Evolutionary conservation across 2,797 vertebrate genomes (phyloP), one percentile per base, ranked within the genome.

Genomic region (Sebastes vulpes): DNA sequence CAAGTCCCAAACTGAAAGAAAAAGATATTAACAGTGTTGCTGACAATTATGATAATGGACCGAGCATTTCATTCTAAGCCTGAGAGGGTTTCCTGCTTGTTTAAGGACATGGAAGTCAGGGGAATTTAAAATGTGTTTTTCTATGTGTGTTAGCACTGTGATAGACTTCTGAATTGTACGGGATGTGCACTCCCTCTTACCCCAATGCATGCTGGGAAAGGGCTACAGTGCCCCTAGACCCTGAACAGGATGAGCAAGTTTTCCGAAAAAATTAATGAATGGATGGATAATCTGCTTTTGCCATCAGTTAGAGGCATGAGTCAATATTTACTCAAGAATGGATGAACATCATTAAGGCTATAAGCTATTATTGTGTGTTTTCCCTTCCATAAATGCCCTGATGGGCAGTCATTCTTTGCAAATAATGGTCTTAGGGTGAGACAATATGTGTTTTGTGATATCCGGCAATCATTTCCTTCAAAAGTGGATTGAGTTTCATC

Each of bases 321-420:
- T 86, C 60, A 91, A 83, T 90, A 83, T 92, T 92, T 83, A 64
- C 68, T 48, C 18, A 26, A 12, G 46, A 56, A 58, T 11, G 29
- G 50, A 69, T 77, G 23, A n/a, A 48, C 50, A 57, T 76, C 35
- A 68, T 50, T 28, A 21, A 46, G 10, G 32, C 67, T 31, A 46
- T 82, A 52, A 53, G 54, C 53, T 42, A 28, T 81, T 20, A 60
- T 65, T 63, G 46, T 75, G 25, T 52, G 16, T 0, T 57, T 53
- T n/a, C 46, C 31, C 53, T 68, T 79, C n/a, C 20, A 20, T 48
- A 66, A 60, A 76, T 54, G 10, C 66, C 29, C 57, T 1, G 3
- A 66, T 11, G 53, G 65, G 2, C 20, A 60, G 12, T 75, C 21
- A 63, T 20, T 82, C 10, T 59, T 76, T 31, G 31, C 20, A 76